Evolutionary conservation across 2,797 vertebrate species (phyloP), one percentile per base, ranked within the genome.

Genomic region (Thripadectes ignobilis): DNA sequence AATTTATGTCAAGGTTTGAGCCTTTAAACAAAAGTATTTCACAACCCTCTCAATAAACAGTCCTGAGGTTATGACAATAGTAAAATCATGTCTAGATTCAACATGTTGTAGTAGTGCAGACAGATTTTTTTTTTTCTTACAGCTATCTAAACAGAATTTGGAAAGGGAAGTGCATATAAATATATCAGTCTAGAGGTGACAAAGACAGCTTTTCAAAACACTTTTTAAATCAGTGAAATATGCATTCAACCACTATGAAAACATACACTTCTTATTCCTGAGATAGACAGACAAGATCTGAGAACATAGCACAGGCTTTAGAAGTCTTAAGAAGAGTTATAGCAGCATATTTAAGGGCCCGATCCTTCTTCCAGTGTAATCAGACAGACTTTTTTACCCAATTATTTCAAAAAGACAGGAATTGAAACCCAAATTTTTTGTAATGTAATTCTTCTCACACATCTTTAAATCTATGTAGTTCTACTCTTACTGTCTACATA

Each of bases 181-280:
- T 97, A 82, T 34, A 93, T 92, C 84, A 95, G 65, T 75, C 79
- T 83, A 63, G 30, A 93, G 91, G 48, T 76, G 85, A 89, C 57
- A 93, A 66, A 48, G 54, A 92, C 48, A 62, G 90, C 72, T 95
- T 96, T 94, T 55, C 45, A 81, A 96, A 83, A 83, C 43, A 89
- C 57, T 68, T 87, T 94, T 97, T 94, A 97, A 90, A 95, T 92
- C 93, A 95, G 32, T 81, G 46, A 94, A 89, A 86, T 91, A 57
- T 76, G 34, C 43, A 91, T 94, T 95, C 71, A 90, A 76, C 34
- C 10, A 48, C 67, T 95, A 72, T 55, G 77, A 96, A 97, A 97
- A 97, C 85, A 94, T 43, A 95, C 66, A 71, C 20, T 86, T 88
- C 73, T 93, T 85, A 78, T 95, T 95, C 61, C 82, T 94, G 63